A percentile compares a stretch with the other conserved stretches of the same genome.
Conservation (phyloP, 2,113 vertebrate species). For the Gambusia affinis region DNA sequence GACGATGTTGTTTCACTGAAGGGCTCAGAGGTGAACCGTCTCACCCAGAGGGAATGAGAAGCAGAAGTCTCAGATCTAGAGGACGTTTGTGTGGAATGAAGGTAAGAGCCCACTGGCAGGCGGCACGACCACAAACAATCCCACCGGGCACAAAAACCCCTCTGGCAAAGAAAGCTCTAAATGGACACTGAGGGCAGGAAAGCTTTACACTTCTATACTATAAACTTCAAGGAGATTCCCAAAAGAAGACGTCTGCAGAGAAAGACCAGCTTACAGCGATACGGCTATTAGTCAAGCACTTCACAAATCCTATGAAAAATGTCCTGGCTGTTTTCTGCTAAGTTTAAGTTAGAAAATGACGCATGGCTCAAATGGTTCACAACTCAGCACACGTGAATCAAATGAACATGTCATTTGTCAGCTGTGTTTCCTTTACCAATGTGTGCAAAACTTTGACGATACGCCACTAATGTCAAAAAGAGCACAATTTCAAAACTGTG, state of each 20-base stretch:
- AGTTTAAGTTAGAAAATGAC: too few species aligned
- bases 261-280: slow-evolving; percentile 13
- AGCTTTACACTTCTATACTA: not conserved
- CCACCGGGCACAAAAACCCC: not conserved
- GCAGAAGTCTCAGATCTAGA: slow-evolving; percentile 40
- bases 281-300: not conserved
- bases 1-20: slow-evolving; percentile 1
- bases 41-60: slow-evolving; percentile 42
- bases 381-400: too few species aligned
- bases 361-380: too few species aligned
- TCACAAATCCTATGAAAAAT: too few species aligned
- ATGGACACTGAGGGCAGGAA: slow-evolving; percentile 20
- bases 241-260: slow-evolving; percentile 13
- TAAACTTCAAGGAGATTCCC: slow-evolving; percentile 1
- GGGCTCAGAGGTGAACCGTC: slow-evolving; percentile 40
- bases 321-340: too few species aligned
- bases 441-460: too few species aligned
- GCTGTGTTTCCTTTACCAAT: too few species aligned
- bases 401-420: too few species aligned
- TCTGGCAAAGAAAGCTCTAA: slow-evolving; percentile 22
- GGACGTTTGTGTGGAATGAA: slow-evolving; percentile 27
- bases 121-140: not conserved
- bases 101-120: slow-evolving; percentile 27
- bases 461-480: too few species aligned
- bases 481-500: too few species aligned